Conservation (phyloP, 2,888 invertebrate species). For the Acanthopleura granulata region DNA sequence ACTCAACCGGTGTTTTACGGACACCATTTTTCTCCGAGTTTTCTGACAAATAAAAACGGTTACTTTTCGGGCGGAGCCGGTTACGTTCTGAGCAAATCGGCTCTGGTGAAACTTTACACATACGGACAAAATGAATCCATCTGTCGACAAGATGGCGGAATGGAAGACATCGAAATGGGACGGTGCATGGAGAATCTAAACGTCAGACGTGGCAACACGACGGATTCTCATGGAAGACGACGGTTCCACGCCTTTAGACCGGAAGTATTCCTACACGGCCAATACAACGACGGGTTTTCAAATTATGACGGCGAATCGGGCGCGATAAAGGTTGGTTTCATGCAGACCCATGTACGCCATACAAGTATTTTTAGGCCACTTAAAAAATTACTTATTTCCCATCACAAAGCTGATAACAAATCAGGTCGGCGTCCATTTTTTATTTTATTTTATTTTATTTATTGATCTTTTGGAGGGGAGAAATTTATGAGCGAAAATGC, state of each 20-base stretch:
- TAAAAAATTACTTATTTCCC: no score
- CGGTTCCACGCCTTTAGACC: slow-evolving; percentile 96
- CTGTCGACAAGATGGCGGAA: slow-evolving; percentile 81
- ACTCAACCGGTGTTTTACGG: slow-evolving; percentile 84
- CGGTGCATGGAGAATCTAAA: slow-evolving; percentile 88
- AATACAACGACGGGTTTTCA: neutral
- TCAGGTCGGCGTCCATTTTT: no score
- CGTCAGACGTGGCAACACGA: slow-evolving; percentile 88
- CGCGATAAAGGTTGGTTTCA: neutral
- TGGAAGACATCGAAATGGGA: slow-evolving; percentile 95
- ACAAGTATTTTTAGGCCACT: no score
- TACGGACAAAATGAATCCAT: slow-evolving; percentile 78
- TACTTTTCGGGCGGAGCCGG: slow-evolving; percentile 71
- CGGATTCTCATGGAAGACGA: slow-evolving; percentile 86
- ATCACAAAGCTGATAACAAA: no score
- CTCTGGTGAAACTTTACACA: slow-evolving; percentile 77
- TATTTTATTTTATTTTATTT: no score
- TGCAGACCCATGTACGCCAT: no score
- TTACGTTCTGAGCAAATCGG: slow-evolving; percentile 90
- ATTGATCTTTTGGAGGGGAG: no score
- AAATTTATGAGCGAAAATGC: no score
- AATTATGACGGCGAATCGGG: neutral
- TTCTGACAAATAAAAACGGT: slow-evolving; percentile 59
- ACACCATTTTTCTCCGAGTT: slow-evolving; percentile 70
- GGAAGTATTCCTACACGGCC: slow-evolving; percentile 71